Conservation (phyloP, 2,888 invertebrate genomes). For the Andrena minutula region DNA sequence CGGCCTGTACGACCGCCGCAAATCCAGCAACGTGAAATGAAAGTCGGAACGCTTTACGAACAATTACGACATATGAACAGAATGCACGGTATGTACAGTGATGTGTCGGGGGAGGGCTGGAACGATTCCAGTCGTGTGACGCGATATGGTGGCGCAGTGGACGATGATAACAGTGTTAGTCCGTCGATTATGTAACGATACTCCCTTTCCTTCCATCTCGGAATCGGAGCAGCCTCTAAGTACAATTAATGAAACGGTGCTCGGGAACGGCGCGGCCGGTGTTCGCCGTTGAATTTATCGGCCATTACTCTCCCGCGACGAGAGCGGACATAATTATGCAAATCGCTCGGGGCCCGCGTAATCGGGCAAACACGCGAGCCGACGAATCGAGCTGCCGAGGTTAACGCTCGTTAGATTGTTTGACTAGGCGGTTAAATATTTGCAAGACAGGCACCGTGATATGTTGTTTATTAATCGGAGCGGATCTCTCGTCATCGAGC, state of each 20-base stretch:
- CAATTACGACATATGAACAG: neutral
- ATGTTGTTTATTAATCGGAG: constrained; percentile 35
- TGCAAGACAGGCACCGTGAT: constrained; percentile 42
- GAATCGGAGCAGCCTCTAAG: constrained; percentile 35
- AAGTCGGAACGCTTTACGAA: neutral
- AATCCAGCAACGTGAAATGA: neutral
- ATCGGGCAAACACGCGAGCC: constrained; percentile 70
- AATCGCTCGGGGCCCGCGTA: constrained; percentile 63
- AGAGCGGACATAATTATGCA: constrained; percentile 72
- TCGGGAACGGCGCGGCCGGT: constrained; percentile 4
- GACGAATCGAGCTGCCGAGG: constrained; percentile 66
- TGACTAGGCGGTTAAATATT: constrained; percentile 62
- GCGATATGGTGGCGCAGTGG: constrained; percentile 14
- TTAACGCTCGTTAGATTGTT: constrained; percentile 68
- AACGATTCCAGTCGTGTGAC: neutral
- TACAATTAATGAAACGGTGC: constrained; percentile 54
- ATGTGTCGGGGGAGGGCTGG: neutral
- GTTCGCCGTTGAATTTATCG: constrained; percentile 54
- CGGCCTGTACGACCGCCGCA: neutral
- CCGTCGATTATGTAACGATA: constrained; percentile 50
- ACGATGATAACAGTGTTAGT: constrained; percentile 25
- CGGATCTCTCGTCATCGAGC: constrained; percentile 13
- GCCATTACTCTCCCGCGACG: constrained; percentile 50
- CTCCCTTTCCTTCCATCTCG: constrained; percentile 34
- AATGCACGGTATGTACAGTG: neutral